Conservation (phyloP, 2,888 invertebrate genomes). For the Microplitis manilae region DNA sequence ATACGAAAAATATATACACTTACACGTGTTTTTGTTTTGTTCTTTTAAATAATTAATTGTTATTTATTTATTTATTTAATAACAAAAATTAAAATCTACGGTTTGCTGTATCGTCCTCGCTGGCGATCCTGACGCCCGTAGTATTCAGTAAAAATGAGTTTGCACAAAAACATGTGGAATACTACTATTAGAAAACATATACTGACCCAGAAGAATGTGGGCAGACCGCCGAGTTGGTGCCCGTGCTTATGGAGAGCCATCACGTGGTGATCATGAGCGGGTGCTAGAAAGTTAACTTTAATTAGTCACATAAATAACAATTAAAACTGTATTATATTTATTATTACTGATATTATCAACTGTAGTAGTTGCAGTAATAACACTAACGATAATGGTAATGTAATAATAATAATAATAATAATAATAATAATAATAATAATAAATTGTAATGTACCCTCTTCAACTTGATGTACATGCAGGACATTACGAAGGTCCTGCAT, state of each 20-base stretch:
- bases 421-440: slow-evolving; percentile 4
- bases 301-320: slow-evolving; percentile 27
- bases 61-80: neutral
- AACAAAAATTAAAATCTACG: slow-evolving; percentile 69
- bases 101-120: slow-evolving; percentile 81
- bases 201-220: slow-evolving; percentile 93
- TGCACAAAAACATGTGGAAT: slow-evolving; percentile 94
- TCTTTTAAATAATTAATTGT: neutral
- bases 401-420: slow-evolving; percentile 6
- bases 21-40: slow-evolving; percentile 4
- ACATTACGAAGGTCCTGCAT: slow-evolving; percentile 92
- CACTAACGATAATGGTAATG: neutral
- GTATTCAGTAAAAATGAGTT: slow-evolving; percentile 92
- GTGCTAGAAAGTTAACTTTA: slow-evolving; percentile 75
- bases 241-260: slow-evolving; percentile 94
- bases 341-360: slow-evolving; percentile 3
- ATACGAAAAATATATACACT: slow-evolving; percentile 13
- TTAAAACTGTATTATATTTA: slow-evolving; percentile 1
- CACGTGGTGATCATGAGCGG: slow-evolving; percentile 91
- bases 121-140: slow-evolving; percentile 82
- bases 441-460: slow-evolving; percentile 74
- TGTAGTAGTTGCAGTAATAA: neutral
- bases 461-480: slow-evolving; percentile 89
- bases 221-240: slow-evolving; percentile 89
- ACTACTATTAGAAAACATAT: slow-evolving; percentile 89